Conservation (phyloP, 2,797 vertebrate species). For the Gallinago nigripennis region DNA sequence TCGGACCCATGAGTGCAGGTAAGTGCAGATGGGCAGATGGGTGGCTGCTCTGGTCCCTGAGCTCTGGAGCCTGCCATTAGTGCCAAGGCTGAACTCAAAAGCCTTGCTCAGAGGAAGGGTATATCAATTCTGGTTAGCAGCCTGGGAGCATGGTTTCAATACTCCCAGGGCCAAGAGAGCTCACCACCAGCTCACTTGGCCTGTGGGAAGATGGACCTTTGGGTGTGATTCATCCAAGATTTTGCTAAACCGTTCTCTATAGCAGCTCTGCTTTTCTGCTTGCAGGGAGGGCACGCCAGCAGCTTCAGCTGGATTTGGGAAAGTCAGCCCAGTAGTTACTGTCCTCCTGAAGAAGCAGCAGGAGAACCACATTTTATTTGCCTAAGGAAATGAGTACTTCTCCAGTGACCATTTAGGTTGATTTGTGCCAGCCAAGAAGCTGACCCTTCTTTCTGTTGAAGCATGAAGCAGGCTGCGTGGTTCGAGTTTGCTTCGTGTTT, state of each 20-base stretch:
- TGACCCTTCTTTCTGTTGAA: not conserved
- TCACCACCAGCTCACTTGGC: not conserved
- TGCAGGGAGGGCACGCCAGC: not conserved
- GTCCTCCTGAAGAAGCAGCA: not conserved
- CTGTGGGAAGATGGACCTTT: not conserved
- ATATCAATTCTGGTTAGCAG: not conserved
- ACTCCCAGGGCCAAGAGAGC: not conserved
- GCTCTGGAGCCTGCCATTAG: not conserved
- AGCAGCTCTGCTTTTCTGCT: not conserved
- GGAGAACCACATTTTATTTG: not conserved
- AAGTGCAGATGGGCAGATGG: not conserved
- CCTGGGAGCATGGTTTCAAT: not conserved
- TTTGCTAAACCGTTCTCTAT: not conserved
- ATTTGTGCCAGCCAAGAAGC: not conserved
- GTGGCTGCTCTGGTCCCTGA: not conserved
- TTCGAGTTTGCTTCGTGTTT: not conserved
- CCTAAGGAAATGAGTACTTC: not conserved
- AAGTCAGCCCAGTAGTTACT: not conserved
- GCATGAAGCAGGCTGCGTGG: fast-evolving
- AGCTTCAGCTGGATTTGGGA: not conserved
- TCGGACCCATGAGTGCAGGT: not conserved
- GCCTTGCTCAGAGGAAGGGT: not conserved
- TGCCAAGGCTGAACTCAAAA: not conserved
- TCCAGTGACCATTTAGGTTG: not conserved
- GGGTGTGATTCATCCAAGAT: not conserved